phyloP scores from a whole-genome alignment of 2,113 vertebrate genomes.

The Eclectus roratus region DNA sequence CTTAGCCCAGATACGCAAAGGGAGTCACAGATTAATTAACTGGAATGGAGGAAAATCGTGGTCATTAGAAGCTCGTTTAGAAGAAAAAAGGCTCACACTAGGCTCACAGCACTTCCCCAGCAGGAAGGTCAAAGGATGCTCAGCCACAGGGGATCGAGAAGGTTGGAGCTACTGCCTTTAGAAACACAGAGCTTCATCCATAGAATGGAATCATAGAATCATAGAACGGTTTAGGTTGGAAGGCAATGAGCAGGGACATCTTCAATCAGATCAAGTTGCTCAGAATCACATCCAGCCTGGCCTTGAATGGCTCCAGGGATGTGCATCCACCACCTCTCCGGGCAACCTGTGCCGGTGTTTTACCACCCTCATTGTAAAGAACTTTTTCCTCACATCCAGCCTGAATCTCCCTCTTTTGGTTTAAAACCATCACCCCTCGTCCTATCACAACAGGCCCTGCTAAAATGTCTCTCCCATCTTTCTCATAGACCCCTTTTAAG shows the following conservation, averaged over 20 bases:
- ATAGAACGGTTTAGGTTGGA: background rate
- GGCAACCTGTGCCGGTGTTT: background rate
- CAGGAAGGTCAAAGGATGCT: fast-evolving
- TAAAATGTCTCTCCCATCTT: background rate
- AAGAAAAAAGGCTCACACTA: background rate
- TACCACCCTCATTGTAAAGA: background rate
- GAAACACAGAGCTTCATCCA: background rate
- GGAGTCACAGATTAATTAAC: background rate
- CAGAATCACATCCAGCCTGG: background rate
- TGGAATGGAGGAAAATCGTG: background rate
- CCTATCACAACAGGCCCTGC: background rate
- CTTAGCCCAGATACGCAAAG: background rate
- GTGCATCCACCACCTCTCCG: background rate
- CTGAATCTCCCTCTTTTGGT: background rate
- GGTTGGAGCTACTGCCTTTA: fast-evolving
- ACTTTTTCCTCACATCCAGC: background rate
- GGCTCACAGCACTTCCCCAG: fast-evolving
- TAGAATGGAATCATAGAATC: background rate
- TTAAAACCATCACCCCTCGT: background rate
- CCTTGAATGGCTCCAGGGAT: background rate
- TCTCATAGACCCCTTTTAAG: background rate
- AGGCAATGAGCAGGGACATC: background rate
- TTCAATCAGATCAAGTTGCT: background rate
- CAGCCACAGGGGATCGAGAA: fast-evolving
- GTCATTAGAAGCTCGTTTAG: background rate